These are phyloP conservation scores for Odontocolon sp. DNA, from an alignment of 2,888 invertebrate species.

Conservation along the genomic window DNA sequence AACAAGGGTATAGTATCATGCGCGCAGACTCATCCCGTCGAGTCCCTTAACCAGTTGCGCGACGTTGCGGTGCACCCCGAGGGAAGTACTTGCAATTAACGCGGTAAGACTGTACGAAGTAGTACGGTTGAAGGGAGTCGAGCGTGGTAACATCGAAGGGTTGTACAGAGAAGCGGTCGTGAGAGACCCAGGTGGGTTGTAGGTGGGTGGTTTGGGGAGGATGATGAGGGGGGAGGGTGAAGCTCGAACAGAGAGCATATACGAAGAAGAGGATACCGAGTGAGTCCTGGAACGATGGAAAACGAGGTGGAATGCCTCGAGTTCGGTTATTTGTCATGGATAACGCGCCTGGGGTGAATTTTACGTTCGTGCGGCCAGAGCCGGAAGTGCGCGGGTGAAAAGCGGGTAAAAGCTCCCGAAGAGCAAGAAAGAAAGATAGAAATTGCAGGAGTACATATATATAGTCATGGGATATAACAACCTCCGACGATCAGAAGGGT, in stretches of 20 bases:
- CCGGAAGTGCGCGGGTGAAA: constrained; percentile 62
- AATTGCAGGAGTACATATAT: background rate
- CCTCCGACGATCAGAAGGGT: constrained; percentile 26
- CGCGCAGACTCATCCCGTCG: constrained; percentile 46
- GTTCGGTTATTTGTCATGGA: constrained; percentile 72
- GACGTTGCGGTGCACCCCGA: constrained; percentile 70
- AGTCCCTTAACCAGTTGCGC: constrained; percentile 50
- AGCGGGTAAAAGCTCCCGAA: background rate
- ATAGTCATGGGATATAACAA: constrained; percentile 11
- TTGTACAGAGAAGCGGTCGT: background rate
- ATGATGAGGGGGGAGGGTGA: background rate
- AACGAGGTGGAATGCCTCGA: constrained; percentile 64
- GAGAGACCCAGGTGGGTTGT: background rate
- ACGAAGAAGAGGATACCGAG: constrained; percentile 10
- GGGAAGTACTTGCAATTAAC: constrained; percentile 77
- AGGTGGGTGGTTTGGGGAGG: too few relatives aligned
- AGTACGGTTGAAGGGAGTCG: constrained; percentile 62
- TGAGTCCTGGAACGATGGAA: constrained; percentile 43
- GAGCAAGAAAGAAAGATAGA: constrained; percentile 10
- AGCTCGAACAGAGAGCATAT: background rate
- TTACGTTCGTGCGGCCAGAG: constrained; percentile 26
- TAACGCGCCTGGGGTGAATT: constrained; percentile 52
- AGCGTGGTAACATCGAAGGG: constrained; percentile 45
- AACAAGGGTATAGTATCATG: constrained; percentile 22
- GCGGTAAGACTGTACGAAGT: constrained; percentile 70